Conservation (phyloP, 64 coral and sea anemone genomes). For the Actinia equina region DNA sequence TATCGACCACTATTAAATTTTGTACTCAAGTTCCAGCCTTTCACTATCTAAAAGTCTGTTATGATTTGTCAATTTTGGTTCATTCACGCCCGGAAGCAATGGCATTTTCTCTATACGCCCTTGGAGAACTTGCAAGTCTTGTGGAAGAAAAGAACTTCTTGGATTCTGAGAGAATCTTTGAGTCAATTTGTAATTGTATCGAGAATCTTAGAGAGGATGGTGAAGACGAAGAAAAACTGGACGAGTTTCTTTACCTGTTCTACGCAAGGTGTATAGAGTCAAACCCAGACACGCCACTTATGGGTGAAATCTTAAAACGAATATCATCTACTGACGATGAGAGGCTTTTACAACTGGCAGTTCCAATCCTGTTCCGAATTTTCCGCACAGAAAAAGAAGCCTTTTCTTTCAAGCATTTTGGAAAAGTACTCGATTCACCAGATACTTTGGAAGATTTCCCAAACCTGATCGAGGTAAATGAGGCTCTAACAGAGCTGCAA, state of each 20-base stretch:
- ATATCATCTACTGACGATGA: conserved; percentile 50
- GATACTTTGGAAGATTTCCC: conserved; percentile 50
- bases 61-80: conserved; percentile 65
- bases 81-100: conserved; percentile 26
- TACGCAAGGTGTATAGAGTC: conserved; percentile 77
- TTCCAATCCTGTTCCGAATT: conserved; percentile 62
- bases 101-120: conserved; percentile 54
- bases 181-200: conserved; percentile 29
- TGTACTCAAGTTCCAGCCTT: conserved; percentile 33
- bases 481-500: conserved; percentile 31
- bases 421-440: conserved; percentile 24
- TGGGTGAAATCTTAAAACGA: conserved; percentile 52
- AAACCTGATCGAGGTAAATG: conserved; percentile 45
- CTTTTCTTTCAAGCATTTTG: conserved; percentile 46
- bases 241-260: conserved; percentile 60
- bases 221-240: conserved; percentile 16
- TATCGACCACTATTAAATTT: conserved; percentile 56
- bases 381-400: conserved; percentile 48
- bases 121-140: conserved; percentile 54
- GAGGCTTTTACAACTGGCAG: conserved; percentile 37
- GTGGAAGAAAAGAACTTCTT: conserved; percentile 31
- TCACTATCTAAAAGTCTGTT: conserved; percentile 69
- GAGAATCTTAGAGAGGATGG: conserved; percentile 38
- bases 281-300: conserved; percentile 67
- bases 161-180: conserved; percentile 57